Evolutionary conservation across 2,113 vertebrate genomes (phyloP), one percentile per base, ranked within the genome.

Genomic region (Pollachius pollachius): DNA sequence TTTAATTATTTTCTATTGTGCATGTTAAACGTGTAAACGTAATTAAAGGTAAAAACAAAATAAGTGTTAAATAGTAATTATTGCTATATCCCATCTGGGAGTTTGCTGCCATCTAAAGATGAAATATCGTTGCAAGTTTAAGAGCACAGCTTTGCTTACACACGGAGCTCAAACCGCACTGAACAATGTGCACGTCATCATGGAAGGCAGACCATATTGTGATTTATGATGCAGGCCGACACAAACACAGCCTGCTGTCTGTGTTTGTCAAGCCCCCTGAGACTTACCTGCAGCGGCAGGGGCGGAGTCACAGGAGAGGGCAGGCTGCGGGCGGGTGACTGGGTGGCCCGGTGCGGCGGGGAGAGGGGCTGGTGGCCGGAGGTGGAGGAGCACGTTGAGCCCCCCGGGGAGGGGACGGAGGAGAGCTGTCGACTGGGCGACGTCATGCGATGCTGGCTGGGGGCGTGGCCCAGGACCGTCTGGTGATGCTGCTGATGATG

Each of bases 281-380:
- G 41, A 83, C 90, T 69, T 92, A 99, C 97, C 93, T 96, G 93
- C 71, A 98, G 83, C 37, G 97, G 94, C 78, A 95, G 94, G 86
- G 96, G 94, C 0, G 97, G 94, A 27, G 97, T 95, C 81, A 97
- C 94, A 3, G 96, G 95, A 16, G 96, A 95, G 0, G 96, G 93
- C 73, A 99, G 94, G 87, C 95, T 94, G 62, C 93, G 95, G 25
- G 92, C 94, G 5, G 96, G 97, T 54, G 97, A 98, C 58, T 96
- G 96, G 85, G 90, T 98, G 83, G 93, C 90, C 84, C 97, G 95
- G 86, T 93, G 94, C 15, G 95, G 93, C 34, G 96, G 95, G 72
- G 93, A 90, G 62, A 86, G 91, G 15, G 93, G 88, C 54, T 90
- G 89, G 0, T 88, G 90, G 89, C 87, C 83, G 37, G 96, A 92